Evolutionary conservation across 1,140 invertebrate genomes (phyloP), one percentile per base, ranked within the genome.

Genomic region (Callitettix versicolor): DNA sequence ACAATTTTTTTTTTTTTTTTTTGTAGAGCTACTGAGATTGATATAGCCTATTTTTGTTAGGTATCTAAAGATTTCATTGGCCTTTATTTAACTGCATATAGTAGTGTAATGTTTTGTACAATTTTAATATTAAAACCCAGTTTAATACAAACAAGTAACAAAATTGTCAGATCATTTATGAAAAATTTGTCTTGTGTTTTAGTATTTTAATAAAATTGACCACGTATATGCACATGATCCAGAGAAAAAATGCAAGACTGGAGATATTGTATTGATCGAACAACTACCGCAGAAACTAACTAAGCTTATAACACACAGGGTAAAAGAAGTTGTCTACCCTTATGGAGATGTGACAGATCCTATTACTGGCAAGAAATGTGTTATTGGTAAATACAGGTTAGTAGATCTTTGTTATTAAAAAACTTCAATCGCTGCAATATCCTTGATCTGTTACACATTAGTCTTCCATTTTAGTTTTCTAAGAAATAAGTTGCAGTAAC

Each of bases 261-360:
- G 88, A 9, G 89, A 93, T 66, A 75, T 87, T 36, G 86, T 90
- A 15, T 69, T 92, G 40, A 81, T 91, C 60, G 73, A 88, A 67
- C 74, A 78, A 58, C 67, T 92, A 24, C 79, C 82, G 11, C 65
- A 81, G 53, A 84, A 81, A 68, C 57, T 89, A 52, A 86, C 86
- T 0, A 79, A 79, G 46, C 68, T 86, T 12, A 86, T 92, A 3
- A 83, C 84, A 6, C 88, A 92, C 62, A 75, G 81, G 71, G 77
- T 93, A 1, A 72, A 86, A 63, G 80, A 90, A 67, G 77, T 91
- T 14, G 76, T 93, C 21, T 88, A 86, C 70, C 82, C 83, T 17
- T 71, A 82, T 59, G 90, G 90, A 58, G 86, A 93, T 72, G 72
- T 90, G 15, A 85, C 78, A 41, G 86, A 90, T 72, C 89, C 89